phyloP scores from a whole-genome alignment of 1,140 invertebrate genomes.

The Harlomillsia oculata region DNA sequence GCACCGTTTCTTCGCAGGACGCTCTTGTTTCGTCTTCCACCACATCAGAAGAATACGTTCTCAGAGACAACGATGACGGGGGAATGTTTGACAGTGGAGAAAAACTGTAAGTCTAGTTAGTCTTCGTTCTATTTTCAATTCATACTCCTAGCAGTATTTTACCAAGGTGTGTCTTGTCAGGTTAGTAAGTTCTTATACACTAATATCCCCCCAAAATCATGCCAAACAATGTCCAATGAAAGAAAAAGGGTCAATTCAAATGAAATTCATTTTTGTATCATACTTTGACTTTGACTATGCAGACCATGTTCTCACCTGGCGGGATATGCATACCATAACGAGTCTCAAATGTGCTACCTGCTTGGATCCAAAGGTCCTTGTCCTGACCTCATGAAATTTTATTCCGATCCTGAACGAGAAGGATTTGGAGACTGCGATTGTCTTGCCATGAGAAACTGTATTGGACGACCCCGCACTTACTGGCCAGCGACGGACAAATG shows the following conservation, averaged over 20 bases:
- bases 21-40: neutral
- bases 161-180: too few species aligned
- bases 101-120: conserved; percentile 14
- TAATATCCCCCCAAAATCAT: too few species aligned
- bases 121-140: neutral
- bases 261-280: neutral
- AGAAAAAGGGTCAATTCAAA: too few species aligned
- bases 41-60: neutral
- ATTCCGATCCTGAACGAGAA: conserved; percentile 14
- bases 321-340: conserved; percentile 25
- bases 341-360: conserved; percentile 23
- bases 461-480: conserved; percentile 19
- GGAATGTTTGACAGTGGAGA: conserved; percentile 6
- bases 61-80: neutral
- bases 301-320: conserved; percentile 16
- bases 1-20: neutral
- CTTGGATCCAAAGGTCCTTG: conserved; percentile 28
- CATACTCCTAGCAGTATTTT: neutral
- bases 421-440: conserved; percentile 27
- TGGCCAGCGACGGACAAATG: conserved; percentile 14
- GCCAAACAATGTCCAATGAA: too few species aligned
- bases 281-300: neutral
- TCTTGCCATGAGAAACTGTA: conserved; percentile 20
- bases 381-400: conserved; percentile 30
- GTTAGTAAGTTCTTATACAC: too few species aligned